Conservation (phyloP, 37 sponge, comb jelly and placozoan genomes). For the Lycopodina hypogea region DNA sequence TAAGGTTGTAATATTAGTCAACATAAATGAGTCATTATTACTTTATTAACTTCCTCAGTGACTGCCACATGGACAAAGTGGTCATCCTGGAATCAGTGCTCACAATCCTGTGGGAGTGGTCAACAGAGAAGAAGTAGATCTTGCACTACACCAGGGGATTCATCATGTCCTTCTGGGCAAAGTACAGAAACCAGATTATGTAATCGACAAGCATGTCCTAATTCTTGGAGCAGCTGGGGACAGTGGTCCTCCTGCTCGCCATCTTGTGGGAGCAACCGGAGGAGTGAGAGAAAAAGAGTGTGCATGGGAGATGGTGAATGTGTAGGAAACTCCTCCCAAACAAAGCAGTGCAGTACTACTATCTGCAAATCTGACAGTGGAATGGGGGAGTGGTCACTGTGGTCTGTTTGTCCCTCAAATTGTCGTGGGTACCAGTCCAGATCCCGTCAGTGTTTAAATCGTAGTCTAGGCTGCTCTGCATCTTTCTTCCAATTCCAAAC, state of each 20-base stretch:
- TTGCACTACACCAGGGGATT: conserved; percentile 20
- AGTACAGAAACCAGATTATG: not conserved
- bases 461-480: not conserved
- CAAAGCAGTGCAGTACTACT: not conserved
- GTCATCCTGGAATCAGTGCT: conserved; percentile 63
- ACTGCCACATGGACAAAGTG: not conserved
- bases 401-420: conserved; percentile 29
- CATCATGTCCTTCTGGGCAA: conserved; percentile 1
- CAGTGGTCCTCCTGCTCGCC: conserved; percentile 3
- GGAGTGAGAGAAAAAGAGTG: not conserved
- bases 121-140: conserved; percentile 37
- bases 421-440: conserved; percentile 43
- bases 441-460: conserved; percentile 20
- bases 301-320: not conserved
- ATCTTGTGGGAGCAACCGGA: not conserved
- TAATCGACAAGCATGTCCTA: not conserved
- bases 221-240: not conserved
- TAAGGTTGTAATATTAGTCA: too few species aligned
- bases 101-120: conserved; percentile 71
- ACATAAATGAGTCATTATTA: too few species aligned
- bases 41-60: not conserved
- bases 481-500: not conserved
- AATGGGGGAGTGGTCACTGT: conserved; percentile 38
- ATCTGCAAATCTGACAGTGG: not conserved
- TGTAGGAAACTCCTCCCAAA: not conserved